Conservation (phyloP, 92 coral and sea anemone genomes). For the Scolanthus callimorphus region DNA sequence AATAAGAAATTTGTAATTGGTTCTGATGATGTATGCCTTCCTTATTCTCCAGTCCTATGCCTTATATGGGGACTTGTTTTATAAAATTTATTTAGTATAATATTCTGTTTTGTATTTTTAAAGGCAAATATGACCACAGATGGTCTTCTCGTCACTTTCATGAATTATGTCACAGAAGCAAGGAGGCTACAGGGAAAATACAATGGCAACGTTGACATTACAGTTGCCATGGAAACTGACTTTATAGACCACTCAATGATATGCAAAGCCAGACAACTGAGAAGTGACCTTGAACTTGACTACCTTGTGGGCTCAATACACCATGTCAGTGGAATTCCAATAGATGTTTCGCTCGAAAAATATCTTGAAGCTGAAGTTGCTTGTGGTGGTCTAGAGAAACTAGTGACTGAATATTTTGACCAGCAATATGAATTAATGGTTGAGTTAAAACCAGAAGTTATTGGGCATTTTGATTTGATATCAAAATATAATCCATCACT, state of each 20-base stretch:
- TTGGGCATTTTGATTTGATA: slow-evolving; percentile 72
- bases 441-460: slow-evolving; percentile 48
- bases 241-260: slow-evolving; percentile 39
- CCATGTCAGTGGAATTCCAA: slow-evolving; percentile 64
- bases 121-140: slow-evolving; percentile 44
- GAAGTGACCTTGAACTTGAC: slow-evolving; percentile 29
- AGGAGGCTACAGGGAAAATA: slow-evolving; percentile 57
- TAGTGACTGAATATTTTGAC: slow-evolving; percentile 49
- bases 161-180: slow-evolving; percentile 44
- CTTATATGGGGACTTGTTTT: no score
- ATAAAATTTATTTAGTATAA: no score
- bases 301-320: slow-evolving; percentile 69
- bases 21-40: no score
- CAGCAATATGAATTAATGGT: slow-evolving; percentile 47
- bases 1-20: no score
- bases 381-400: slow-evolving; percentile 55
- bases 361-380: slow-evolving; percentile 31
- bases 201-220: slow-evolving; percentile 42
- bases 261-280: slow-evolving; percentile 21
- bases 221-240: slow-evolving; percentile 74
- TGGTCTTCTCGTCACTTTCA: slow-evolving; percentile 47
- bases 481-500: slow-evolving; percentile 46
- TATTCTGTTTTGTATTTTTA: no score
- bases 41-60: no score
- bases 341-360: slow-evolving; percentile 37